Percentiles rank a stretch among this genome's conserved stretches.
phyloP scores from a whole-genome alignment of 2,797 vertebrate genomes.

The Salarias fasciatus region DNA sequence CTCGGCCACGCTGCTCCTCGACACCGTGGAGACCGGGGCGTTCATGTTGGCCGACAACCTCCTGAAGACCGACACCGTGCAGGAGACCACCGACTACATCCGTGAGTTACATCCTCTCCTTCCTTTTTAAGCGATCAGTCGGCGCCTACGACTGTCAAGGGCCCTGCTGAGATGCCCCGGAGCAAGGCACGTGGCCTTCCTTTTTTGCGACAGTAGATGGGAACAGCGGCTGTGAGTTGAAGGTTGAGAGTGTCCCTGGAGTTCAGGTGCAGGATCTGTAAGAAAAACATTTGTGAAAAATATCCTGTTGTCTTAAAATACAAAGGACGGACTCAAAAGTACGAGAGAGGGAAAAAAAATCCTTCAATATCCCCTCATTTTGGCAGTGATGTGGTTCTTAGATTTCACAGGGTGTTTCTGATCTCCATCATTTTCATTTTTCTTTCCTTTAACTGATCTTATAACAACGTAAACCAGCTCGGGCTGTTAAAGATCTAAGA shows the following conservation, averaged over 20 bases:
- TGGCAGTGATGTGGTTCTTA: conserved; percentile 19
- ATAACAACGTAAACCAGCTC: conserved; percentile 27
- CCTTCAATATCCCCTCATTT: conserved; percentile 5
- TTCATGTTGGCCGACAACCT: conserved; percentile 99
- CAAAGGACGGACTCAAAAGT: background rate
- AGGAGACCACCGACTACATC: conserved; percentile 96
- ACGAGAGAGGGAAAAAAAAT: background rate
- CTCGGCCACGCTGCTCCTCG: conserved; percentile 94
- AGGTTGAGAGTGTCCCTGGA: background rate
- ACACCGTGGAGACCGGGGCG: conserved; percentile 96
- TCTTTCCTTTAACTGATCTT: background rate
- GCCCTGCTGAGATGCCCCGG: conserved; percentile 43
- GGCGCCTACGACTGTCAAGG: conserved; percentile 10
- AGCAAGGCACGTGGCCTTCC: conserved; percentile 50
- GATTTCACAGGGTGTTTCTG: conserved; percentile 37
- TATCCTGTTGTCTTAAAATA: conserved; percentile 3
- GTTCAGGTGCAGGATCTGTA: background rate
- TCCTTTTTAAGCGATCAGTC: conserved; percentile 23
- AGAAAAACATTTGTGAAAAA: background rate
- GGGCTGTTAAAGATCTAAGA: conserved; percentile 52
- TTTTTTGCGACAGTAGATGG: conserved; percentile 35
- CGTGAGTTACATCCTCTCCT: conserved; percentile 85
- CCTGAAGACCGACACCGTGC: conserved; percentile 97
- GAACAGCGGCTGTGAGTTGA: conserved; percentile 13
- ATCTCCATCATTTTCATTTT: background rate